Conservation (phyloP, 2,797 vertebrate species). For the Carcharodon carcharias region DNA sequence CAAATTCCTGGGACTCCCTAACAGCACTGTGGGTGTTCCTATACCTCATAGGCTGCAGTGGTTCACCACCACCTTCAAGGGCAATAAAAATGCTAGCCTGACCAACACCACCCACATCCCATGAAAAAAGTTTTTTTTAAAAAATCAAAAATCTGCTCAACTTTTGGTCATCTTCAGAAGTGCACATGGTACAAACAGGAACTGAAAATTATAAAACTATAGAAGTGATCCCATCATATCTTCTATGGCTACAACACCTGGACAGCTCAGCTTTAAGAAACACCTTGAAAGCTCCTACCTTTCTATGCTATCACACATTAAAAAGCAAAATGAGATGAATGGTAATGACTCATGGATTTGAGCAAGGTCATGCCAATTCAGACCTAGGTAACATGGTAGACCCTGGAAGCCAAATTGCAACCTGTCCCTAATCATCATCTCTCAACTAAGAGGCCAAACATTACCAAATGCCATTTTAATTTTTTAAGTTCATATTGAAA, state of each 20-base stretch:
- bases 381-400: not conserved
- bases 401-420: not conserved
- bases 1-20: too few relatives aligned
- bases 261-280: not conserved
- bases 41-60: too few relatives aligned
- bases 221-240: not conserved
- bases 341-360: not conserved
- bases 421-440: not conserved
- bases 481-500: not conserved
- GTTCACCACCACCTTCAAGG: too few relatives aligned
- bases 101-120: too few relatives aligned
- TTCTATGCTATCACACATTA: not conserved
- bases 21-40: too few relatives aligned
- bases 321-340: not conserved
- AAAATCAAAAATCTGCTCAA: not conserved
- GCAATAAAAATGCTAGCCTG: too few relatives aligned
- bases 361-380: not conserved
- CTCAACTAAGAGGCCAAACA: not conserved
- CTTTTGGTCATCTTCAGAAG: not conserved
- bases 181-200: not conserved
- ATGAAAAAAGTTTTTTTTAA: not conserved
- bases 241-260: not conserved
- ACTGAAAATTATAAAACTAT: not conserved
- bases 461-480: not conserved
- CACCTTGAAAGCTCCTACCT: not conserved